Evolutionary conservation across 2,113 vertebrate genomes (phyloP).

Genomic region (Chlamydotis undulata): DNA sequence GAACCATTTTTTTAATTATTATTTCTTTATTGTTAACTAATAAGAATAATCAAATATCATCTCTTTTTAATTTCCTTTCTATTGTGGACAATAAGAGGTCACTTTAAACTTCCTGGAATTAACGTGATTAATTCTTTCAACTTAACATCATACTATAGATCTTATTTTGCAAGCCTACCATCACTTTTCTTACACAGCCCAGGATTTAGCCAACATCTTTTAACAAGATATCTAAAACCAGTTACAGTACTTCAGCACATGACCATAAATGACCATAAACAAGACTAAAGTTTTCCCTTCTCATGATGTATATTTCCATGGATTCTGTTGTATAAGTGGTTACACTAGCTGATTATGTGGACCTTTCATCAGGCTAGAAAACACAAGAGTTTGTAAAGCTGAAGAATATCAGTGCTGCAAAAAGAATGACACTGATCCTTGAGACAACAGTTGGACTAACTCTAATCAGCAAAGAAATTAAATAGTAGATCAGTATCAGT

Average conservation of each 20-base stretch:
- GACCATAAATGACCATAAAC: constrained; percentile 12
- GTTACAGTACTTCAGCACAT: not conserved
- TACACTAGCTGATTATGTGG: not conserved
- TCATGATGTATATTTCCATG: not conserved
- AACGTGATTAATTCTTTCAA: not conserved
- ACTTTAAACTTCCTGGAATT: not conserved
- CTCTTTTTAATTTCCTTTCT: not conserved
- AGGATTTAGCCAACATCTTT: not conserved
- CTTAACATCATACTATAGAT: not conserved
- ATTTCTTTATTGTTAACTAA: not conserved
- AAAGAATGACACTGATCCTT: not conserved
- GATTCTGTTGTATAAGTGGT: not conserved
- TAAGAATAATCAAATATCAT: not conserved
- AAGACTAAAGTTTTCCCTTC: not conserved
- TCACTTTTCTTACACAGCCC: not conserved
- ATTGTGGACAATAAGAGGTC: not conserved
- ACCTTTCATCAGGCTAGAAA: not conserved
- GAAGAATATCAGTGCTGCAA: not conserved
- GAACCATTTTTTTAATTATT: not conserved
- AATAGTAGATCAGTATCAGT: not conserved
- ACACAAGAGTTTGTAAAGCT: not conserved
- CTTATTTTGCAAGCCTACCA: constrained; percentile 2
- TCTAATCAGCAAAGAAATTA: not conserved
- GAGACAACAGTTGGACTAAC: not conserved
- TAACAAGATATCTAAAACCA: not conserved